A percentile compares a stretch with the other conserved stretches of the same genome.
Evolutionary conservation across 2,888 invertebrate species (phyloP).

Genomic region (Octonoba sinensis): DNA sequence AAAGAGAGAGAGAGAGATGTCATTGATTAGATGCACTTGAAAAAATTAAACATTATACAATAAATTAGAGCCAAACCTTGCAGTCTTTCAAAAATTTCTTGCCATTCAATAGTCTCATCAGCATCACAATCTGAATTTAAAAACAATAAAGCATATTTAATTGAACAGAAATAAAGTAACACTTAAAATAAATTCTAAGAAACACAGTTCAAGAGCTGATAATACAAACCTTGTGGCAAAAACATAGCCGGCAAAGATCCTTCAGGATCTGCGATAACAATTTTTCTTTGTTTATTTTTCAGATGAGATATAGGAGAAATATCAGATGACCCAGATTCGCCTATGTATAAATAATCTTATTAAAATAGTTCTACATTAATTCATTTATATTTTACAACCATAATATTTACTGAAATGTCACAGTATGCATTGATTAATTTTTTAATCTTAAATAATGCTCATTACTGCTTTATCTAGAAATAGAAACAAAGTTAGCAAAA

Average conservation of each 20-base stretch:
- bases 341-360: conserved; percentile 16
- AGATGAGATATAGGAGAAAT: conserved; percentile 1
- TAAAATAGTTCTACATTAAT: background rate
- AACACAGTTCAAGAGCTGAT: background rate
- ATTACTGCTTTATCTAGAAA: too few species aligned
- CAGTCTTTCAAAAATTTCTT: conserved; percentile 38
- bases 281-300: conserved; percentile 42
- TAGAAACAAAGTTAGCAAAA: too few species aligned
- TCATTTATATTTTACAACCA: background rate
- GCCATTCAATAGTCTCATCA: conserved; percentile 53
- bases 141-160: too few species aligned
- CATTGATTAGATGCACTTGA: background rate
- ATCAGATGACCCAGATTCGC: conserved; percentile 24
- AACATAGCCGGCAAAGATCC: conserved; percentile 70
- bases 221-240: conserved; percentile 63
- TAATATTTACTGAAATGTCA: too few species aligned
- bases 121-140: too few species aligned
- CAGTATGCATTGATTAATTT: too few species aligned
- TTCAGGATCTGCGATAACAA: conserved; percentile 67
- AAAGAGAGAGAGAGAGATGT: conserved; percentile 53
- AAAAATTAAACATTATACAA: background rate
- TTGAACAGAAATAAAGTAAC: too few species aligned
- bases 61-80: conserved; percentile 33
- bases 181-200: too few species aligned
- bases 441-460: too few species aligned